These are phyloP conservation scores for Carterocephalus palaemon DNA, from an alignment of 2,888 invertebrate genomes.

Conservation along the genomic window DNA sequence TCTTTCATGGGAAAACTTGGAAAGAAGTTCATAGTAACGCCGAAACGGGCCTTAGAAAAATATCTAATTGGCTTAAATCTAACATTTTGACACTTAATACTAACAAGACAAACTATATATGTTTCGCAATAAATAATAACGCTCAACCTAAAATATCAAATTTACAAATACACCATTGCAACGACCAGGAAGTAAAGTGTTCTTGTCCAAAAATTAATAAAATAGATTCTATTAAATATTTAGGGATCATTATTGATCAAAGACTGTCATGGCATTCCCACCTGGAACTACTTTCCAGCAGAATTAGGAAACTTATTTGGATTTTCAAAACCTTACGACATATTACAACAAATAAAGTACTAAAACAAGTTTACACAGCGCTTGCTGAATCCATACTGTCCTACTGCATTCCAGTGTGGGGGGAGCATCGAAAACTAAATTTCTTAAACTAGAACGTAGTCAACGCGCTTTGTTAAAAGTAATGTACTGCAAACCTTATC, in stretches of 20 bases:
- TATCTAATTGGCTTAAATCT: too few relatives aligned
- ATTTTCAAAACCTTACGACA: background rate
- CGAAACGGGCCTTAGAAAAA: too few relatives aligned
- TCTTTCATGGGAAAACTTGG: background rate
- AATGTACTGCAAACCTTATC: background rate
- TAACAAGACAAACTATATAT: too few relatives aligned
- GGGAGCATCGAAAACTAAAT: background rate
- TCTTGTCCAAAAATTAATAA: too few relatives aligned
- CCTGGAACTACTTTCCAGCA: background rate
- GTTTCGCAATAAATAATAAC: too few relatives aligned
- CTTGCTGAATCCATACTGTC: background rate
- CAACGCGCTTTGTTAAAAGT: background rate
- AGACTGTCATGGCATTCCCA: background rate
- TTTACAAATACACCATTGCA: too few relatives aligned
- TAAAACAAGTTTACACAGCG: background rate
- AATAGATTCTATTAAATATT: too few relatives aligned
- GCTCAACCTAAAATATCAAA: too few relatives aligned
- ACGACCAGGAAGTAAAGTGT: too few relatives aligned
- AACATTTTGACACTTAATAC: too few relatives aligned
- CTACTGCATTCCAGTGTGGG: background rate
- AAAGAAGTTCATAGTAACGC: background rate
- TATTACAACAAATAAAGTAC: background rate
- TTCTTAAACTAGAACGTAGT: background rate
- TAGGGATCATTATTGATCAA: too few relatives aligned
- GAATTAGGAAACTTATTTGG: conserved; percentile 4